These are phyloP conservation scores for Patella depressa DNA, from an alignment of 2,888 invertebrate species.

Conservation along the genomic window DNA sequence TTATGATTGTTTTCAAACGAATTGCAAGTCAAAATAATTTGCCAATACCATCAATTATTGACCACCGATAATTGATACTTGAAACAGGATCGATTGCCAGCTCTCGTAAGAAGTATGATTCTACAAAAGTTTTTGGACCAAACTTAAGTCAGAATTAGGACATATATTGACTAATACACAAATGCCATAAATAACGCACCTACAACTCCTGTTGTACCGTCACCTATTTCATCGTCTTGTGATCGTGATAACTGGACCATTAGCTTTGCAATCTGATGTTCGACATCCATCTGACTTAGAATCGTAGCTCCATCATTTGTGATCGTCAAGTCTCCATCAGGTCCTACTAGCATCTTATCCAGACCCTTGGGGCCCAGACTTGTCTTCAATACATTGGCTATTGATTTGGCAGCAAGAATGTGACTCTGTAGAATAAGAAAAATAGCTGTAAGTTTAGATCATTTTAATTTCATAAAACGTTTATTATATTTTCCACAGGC, in stretches of 20 bases:
- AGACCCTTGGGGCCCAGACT: slow-evolving; percentile 96
- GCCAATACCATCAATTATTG: too few relatives aligned
- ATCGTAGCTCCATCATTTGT: slow-evolving; percentile 99
- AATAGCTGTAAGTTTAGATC: not conserved
- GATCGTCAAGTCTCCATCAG: slow-evolving; percentile 97
- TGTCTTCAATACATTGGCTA: slow-evolving; percentile 89
- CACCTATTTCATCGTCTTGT: slow-evolving; percentile 99
- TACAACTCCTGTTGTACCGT: slow-evolving; percentile 99
- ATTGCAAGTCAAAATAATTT: too few relatives aligned
- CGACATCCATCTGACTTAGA: slow-evolving; percentile 97
- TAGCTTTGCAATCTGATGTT: slow-evolving; percentile 97
- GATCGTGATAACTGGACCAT: slow-evolving; percentile 98
- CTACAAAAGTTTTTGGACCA: too few relatives aligned
- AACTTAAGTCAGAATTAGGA: too few relatives aligned
- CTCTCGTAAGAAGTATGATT: too few relatives aligned
- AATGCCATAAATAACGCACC: slow-evolving; percentile 70
- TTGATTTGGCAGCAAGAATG: slow-evolving; percentile 95
- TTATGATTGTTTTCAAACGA: too few relatives aligned
- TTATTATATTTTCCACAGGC: too few relatives aligned
- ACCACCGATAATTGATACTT: too few relatives aligned
- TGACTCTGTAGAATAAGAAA: slow-evolving; percentile 83
- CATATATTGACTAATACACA: too few relatives aligned
- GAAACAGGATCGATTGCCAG: too few relatives aligned
- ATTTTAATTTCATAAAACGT: too few relatives aligned
- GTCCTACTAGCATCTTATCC: slow-evolving; percentile 97